Evolutionary conservation across 1,140 invertebrate species (phyloP), one percentile per base, ranked within the genome.

Genomic region (Cyphomyrmex costatus): DNA sequence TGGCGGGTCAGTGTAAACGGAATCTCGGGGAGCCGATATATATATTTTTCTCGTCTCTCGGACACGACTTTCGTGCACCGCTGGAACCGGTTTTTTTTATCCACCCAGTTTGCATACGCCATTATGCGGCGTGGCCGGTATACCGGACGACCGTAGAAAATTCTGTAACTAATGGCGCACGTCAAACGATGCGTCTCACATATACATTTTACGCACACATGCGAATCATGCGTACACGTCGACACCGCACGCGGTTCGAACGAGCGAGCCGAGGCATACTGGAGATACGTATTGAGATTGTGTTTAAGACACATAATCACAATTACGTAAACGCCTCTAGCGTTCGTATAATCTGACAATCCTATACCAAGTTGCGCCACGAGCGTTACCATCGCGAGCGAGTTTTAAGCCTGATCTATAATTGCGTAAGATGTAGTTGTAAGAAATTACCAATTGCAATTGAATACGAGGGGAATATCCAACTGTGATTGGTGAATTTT

Each of bases 11-110:
- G 24, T 36, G 19, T 68, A 73, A 74, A 16, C 42, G 79, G 76
- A 82, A 83, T 86, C 87, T 86, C 49, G 53, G 49, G 63, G 85
- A 56, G 68, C 19, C 68, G 88, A 68, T 68, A 89, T 89, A 89
- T 89, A 89, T 87, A 58, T 56, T 84, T 89, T 78, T 84, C 71
- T 82, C 85, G 71, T 61, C 51, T 61, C 51, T 27, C 68, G 30
- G 46, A 60, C 68, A 60, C 46, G 85, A 89, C 58, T 89, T 89
- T 86, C 87, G 87, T 76, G 85, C 83, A 66, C 19, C 77, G 61
- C 56, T 19, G 84, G 88, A 87, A 90, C 88, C 88, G 88, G 88
- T 90, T 89, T 86, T 89, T 90, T 87, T 80, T 36, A 77, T 70
- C 77, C 88, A 76, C 60, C 21, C 83, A 79, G 83, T 85, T 77